Base-by-base conservation (phyloP, 2,113 vertebrate species). In the Tonatia bakeri region DNA sequence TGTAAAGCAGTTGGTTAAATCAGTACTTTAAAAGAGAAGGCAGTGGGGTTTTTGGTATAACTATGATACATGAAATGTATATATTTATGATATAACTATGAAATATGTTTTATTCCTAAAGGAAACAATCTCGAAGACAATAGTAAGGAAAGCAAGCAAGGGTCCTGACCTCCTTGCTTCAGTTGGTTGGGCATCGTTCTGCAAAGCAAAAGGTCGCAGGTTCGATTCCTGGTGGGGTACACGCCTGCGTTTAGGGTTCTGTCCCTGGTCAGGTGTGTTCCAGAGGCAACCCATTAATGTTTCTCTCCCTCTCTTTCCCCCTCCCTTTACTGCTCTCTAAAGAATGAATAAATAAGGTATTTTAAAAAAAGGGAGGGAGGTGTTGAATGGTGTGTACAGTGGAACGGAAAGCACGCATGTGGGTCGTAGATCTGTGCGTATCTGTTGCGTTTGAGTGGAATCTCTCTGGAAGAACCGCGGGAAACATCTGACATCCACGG, bases 351-450 rank as follows among this genome's bases (percentile, higher is more conserved):
- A 31, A 64, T 64, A 64, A 64, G 31, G 9, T 61, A 9, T 61
- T 26, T 26, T 11, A 59, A 59, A 59, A 59, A 28, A 4, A 28
- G 22, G 10, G 3, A 31, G 26, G 28, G 36, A 72, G 85, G 1
- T 38, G 40, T 33, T 11, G 10, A 81, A 54, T 10, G 10, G 24
- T 11, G 9, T 61, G 10, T 24, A 2, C 33, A 3, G 4, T 50
- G 4, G 73, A 15, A 36, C 11, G 38, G 14, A 33, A 59, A 59
- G 13, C 26, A 10, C 4, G 2, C 14, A 0, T 26, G 5, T 45
- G 4, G 3, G 31, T 1, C 4, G 28, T 2, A 4, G 19, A 3
- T 59, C n/a, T 16, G 7, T 33, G 2, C 1, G 1, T 20, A 22
- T 2, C 28, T 70, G 19, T 52, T 72, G 16, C 13, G 5, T 76